Base-by-base conservation (phyloP, 2,888 invertebrate genomes). In the Thecophora atra region DNA sequence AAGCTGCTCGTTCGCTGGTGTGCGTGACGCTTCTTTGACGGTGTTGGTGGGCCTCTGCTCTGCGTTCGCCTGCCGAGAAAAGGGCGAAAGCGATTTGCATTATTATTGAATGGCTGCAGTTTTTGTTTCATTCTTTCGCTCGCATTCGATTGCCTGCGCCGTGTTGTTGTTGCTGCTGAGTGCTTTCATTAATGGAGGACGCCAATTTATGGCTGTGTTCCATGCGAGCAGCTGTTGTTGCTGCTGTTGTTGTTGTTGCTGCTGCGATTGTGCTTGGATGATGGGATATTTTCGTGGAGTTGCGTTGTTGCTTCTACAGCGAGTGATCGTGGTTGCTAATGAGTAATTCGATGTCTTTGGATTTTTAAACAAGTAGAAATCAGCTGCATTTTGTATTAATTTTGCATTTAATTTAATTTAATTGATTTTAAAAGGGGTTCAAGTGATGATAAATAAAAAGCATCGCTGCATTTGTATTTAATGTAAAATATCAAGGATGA, bases 181-280 rank as follows among this genome's bases (percentile, higher is more conserved):
- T 52, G 70, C 19, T 67, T 71, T 70, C 62, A 74, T 74, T 72
- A 74, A 74, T 74, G 74, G 73, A 74, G 74, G 72, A 74, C 71
- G 74, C 72, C 74, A 74, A 74, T 74, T 74, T 71, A 73, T 71
- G 68, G 64, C 60, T 65, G 26, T 44, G 26, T 21, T 63, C 8
- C 17, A 26, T 51, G 15, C 28, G 51, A 62, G 62, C 58, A 71
- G 52, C 71, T 75, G 74, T 67, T 76, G 73, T 70, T 73, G 71
- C 60, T 71, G 64, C 26, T 71, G 52, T 52, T 17, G 37, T 7
- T 62, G 69, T 44, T 65, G 19, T 52, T 64, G 44, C 54, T 64
- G 44, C 54, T 58, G 24, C 56, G 52, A 21, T 44, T 65, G 65
- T 65, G 52, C 8, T 52, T 70, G 42, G 42, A 24, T 73, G 28